These are phyloP conservation scores for Autographa pulchrina DNA, from an alignment of 2,888 invertebrate genomes.

Conservation along the genomic window DNA sequence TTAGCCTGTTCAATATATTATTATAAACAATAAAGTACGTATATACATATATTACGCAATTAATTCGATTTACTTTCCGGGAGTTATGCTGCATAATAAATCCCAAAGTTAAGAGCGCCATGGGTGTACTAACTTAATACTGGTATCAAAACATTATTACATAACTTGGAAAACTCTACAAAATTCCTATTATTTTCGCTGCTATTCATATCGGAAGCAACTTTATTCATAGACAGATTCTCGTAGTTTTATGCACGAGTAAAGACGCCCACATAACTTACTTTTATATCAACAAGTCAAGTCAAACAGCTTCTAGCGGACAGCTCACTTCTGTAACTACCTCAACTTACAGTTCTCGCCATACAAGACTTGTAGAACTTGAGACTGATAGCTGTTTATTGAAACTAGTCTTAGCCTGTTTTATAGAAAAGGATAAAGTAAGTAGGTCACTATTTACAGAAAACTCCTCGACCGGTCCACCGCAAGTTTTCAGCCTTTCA, in stretches of 20 bases:
- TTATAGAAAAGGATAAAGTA: neutral
- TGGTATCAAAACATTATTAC: neutral
- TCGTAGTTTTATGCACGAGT: neutral
- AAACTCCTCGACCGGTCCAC: too few relatives aligned
- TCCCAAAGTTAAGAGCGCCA: conserved; percentile 19
- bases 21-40: neutral
- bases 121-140: neutral
- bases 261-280: conserved; percentile 23
- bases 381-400: neutral
- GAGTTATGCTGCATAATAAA: conserved; percentile 21
- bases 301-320: conserved; percentile 34
- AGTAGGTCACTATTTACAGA: too few relatives aligned
- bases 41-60: neutral
- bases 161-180: conserved; percentile 3
- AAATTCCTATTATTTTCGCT: conserved; percentile 6
- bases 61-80: neutral
- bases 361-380: conserved; percentile 45
- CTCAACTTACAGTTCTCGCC: conserved; percentile 35
- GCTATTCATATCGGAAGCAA: neutral
- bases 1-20: neutral
- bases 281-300: conserved; percentile 50
- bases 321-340: conserved; percentile 48
- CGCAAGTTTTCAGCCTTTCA: too few relatives aligned
- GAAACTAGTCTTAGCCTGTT: neutral
- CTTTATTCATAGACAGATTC: neutral